Evolutionary conservation across 2,797 vertebrate species (phyloP), one percentile per base, ranked within the genome.

Genomic region (Hoplostethus mediterraneus): DNA sequence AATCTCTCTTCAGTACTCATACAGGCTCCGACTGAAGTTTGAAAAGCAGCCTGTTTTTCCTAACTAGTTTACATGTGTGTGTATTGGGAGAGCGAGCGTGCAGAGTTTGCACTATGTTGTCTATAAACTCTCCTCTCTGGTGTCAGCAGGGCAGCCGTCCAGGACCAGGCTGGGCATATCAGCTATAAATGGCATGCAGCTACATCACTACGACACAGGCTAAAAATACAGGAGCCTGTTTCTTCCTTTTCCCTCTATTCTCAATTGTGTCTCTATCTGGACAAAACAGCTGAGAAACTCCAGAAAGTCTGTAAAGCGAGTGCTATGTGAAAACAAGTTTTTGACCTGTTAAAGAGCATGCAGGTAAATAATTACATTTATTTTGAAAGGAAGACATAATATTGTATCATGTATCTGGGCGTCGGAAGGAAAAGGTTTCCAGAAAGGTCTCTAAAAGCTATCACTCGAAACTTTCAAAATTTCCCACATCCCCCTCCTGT

Each of bases 161-260:
- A 86, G 84, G 67, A 79, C 73, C 82, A 72, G 63, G 62, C 63
- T 56, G n/a, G 69, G 74, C 64, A 73, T 79, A 81, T 80, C 75
- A 14, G 73, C 90, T 91, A 92, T 88, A 92, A 92, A 91, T 85
- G 83, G 88, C 85, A 83, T 67, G 3, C 28, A 28, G 28, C 85
- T 77, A 73, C 70, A 82, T 90, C 81, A 82, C 82, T 76, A 52
- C 49, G 73, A 75, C 64, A 25, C 49, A n/a, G 56, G 56, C 87
- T 90, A 90, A 90, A 92, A 92, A 92, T 89, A 92, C 67, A 64
- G 60, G 67, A 69, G 59, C 48, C 8, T 1, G 28, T 78, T 84
- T 89, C 72, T 71, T 75, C 75, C 49, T 49, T 85, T 89, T 89
- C 82, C 83, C 75, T 81, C 68, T 74, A 87, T 90, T 91, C 84